Base-by-base conservation (phyloP, 2,113 vertebrate genomes). In the Struthio camelus region DNA sequence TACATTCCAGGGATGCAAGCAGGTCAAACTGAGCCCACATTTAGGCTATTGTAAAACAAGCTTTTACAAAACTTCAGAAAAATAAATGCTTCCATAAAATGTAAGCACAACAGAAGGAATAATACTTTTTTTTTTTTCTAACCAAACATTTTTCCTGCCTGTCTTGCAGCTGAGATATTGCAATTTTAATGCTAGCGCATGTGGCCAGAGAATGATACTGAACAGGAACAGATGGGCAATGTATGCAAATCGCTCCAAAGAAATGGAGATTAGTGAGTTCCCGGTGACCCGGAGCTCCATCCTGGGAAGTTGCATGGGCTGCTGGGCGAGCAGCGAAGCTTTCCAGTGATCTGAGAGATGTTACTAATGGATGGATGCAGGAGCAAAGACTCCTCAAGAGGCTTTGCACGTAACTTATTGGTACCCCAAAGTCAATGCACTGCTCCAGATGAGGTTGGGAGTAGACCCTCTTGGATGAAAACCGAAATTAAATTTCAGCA, bases 151-250 rank as follows among this genome's bases (percentile, higher is more conserved):
- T 59, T 93, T 56, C 40, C 64, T 80, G 88, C 78, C 59, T 50
- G 85, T 83, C 88, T 84, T 69, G 89, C 81, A 93, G 82, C 85
- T 72, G 91, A 80, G 82, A 53, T 64, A 64, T 12, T 84, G 85
- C 25, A 5, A 34, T 86, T 86, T 94, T 66, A 42, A 42, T 93
- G 81, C 85, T 56, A 6, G 67, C 66, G 67, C 77, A 34, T 64
- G 81, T 42, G 85, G 91, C 62, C 91, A 69, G 85, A 66, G 85
- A 72, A 5, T 0, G 42, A 17, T n/a, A 69, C 64, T 80, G 88
- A 89, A 67, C 27, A 27, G 67, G 73, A 91, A 64, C 91, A 95
- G 93, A 95, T 95, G 81, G 91, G 91, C 88, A 72, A 89, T 80
- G 72, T 38, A 62, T 93, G 88, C 81, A 89, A 80, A 93, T 87